Base-by-base conservation (phyloP, 2,113 vertebrate genomes). In the Cephalopterus ornatus region DNA sequence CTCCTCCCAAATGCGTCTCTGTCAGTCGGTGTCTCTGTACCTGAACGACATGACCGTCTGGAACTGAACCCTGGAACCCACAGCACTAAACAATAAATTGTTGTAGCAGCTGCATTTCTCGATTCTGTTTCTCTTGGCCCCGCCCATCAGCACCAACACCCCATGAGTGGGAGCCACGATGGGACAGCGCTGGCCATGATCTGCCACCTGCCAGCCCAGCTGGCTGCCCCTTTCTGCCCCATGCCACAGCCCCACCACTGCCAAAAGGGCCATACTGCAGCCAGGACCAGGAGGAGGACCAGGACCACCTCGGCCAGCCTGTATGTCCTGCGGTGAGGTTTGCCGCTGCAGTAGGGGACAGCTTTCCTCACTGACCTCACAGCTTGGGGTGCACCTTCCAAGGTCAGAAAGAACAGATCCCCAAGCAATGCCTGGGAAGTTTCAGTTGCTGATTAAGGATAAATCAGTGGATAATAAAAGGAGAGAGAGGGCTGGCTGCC, bases 71-170 rank as follows among this genome's bases (percentile, higher is more conserved):
- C 75, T 72, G 89, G 71, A 92, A 49, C 61, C 91, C 62, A 90
- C 89, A 91, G 91, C 92, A 92, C 96, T 83, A 50, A 78, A 91
- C 75, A 98, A 96, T 95, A 96, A 98, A 95, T 30, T 19, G 4
- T 68, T 87, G 91, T 76, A 89, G 78, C 74, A 95, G 79, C 83
- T 47, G 13, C 65, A 56, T 42, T 72, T 89, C 86, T 96, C 6
- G 20, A 67, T 74, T 88, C 92, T 18, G 0, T 95, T 92, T 73
- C 62, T 92, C 72, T 61, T 9, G 19, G 0, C 6, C 15, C 6
- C 12, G 35, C 17, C 13, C 59, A 58, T 42, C 56, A 83, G 67
- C 75, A 71, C 37, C 61, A 26, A 4, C 37, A 32, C n/a, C 19
- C 46, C 6, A 0, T 0, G 1, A 39, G 33, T 6, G 0, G 32